These are phyloP conservation scores for Malurus melanocephalus DNA, from an alignment of 2,113 vertebrate genomes.

Conservation along the genomic window DNA sequence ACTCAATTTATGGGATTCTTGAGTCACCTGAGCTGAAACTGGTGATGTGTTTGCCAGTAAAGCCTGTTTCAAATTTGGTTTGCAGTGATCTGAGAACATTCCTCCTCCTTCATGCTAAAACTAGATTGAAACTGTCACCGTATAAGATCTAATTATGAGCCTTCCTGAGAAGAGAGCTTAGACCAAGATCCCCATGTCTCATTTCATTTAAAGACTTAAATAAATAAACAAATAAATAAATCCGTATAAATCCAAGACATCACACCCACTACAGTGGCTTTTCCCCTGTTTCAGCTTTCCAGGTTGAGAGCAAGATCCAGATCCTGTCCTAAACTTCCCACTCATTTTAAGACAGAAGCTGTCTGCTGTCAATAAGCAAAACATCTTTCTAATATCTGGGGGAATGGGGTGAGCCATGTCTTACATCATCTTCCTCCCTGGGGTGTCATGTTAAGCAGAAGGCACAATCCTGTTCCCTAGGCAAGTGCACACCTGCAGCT, in stretches of 20 bases:
- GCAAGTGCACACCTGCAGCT: not conserved
- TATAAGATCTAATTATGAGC: not conserved
- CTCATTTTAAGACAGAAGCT: not conserved
- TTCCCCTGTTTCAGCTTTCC: not conserved
- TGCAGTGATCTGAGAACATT: not conserved
- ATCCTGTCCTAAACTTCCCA: not conserved
- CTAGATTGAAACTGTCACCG: not conserved
- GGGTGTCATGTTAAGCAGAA: not conserved
- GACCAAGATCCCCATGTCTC: not conserved
- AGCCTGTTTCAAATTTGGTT: not conserved
- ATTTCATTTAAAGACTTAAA: not conserved
- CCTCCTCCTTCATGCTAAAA: not conserved
- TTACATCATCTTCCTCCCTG: not conserved
- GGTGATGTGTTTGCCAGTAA: not conserved
- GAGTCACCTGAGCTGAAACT: conserved; percentile 22
- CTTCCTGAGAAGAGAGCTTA: not conserved
- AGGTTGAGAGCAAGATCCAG: not conserved
- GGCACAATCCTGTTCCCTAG: not conserved
- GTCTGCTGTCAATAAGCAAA: not conserved
- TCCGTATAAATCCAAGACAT: not conserved
- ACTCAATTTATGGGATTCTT: conserved; percentile 5
- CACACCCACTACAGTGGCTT: not conserved
- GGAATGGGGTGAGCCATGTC: not conserved
- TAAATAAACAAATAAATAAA: not conserved
- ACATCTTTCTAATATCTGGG: not conserved